Conservation (phyloP, 1,140 invertebrate genomes). For the Drosophila punjabiensis region DNA sequence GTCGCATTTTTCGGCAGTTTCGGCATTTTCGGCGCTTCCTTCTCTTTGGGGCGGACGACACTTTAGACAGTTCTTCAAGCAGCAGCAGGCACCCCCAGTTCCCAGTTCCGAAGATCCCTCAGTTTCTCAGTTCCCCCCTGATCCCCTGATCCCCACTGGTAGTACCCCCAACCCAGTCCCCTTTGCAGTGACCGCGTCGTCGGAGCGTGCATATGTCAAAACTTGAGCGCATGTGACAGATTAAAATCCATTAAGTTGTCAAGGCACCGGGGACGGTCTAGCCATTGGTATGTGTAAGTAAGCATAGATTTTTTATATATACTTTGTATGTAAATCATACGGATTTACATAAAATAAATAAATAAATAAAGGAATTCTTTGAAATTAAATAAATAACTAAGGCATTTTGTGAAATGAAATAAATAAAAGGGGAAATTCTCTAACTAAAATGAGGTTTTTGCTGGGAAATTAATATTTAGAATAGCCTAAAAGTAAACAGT, state of each 20-base stretch:
- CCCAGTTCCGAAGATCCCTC: slow-evolving; percentile 9
- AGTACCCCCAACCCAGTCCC: slow-evolving; percentile 18
- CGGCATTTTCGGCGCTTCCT: slow-evolving; percentile 49
- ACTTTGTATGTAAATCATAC: slow-evolving; percentile 37
- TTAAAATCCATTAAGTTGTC: slow-evolving; percentile 84
- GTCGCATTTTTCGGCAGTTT: slow-evolving; percentile 50
- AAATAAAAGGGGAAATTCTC: too few species aligned
- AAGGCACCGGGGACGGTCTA: slow-evolving; percentile 40
- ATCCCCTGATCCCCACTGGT: not conserved
- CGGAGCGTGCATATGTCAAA: slow-evolving; percentile 66
- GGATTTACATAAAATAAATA: slow-evolving; percentile 71
- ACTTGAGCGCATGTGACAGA: slow-evolving; percentile 81
- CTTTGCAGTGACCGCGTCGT: slow-evolving; percentile 57
- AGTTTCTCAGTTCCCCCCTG: not conserved
- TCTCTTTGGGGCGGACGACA: slow-evolving; percentile 39
- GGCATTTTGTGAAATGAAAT: not conserved
- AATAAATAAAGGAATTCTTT: slow-evolving; percentile 10
- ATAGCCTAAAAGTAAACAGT: not conserved
- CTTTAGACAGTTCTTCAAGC: slow-evolving; percentile 45
- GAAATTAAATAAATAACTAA: not conserved
- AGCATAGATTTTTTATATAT: slow-evolving; percentile 40
- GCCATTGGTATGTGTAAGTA: not conserved
- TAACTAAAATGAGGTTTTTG: too few species aligned
- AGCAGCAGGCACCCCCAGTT: not conserved
- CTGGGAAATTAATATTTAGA: not conserved